Evolutionary conservation across 35 echinoderm and acorn worm species (phyloP).

Genomic region (Nesometra sesokonis): DNA sequence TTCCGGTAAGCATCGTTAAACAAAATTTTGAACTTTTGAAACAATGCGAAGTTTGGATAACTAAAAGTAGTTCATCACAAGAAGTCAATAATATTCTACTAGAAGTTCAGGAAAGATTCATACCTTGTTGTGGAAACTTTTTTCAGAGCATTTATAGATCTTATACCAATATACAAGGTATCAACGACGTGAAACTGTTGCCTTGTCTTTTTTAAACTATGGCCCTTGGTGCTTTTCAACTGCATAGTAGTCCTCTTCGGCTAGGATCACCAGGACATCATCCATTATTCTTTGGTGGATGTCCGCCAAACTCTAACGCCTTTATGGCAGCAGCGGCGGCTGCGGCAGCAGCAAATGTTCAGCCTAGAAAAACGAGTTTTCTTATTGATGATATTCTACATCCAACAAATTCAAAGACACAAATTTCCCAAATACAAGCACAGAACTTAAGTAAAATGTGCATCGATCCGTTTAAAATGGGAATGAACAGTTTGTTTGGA

Average conservation of each 20-base stretch:
- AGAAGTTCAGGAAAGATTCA: too few relatives aligned
- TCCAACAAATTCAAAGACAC: not conserved
- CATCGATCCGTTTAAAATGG: not conserved
- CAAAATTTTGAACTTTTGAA: too few relatives aligned
- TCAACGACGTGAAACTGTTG: too few relatives aligned
- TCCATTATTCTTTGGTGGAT: not conserved
- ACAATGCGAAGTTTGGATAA: too few relatives aligned
- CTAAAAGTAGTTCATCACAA: too few relatives aligned
- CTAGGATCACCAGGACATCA: not conserved
- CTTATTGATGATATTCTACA: not conserved
- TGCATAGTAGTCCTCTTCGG: not conserved
- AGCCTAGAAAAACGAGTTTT: not conserved
- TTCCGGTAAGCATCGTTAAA: not conserved
- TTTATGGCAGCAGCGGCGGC: not conserved
- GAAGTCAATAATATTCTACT: too few relatives aligned
- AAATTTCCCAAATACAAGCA: not conserved
- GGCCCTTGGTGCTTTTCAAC: not conserved
- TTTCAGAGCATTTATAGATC: too few relatives aligned
- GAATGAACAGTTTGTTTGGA: not conserved
- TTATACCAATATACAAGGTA: too few relatives aligned
- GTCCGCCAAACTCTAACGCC: not conserved
- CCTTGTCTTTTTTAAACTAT: too few relatives aligned
- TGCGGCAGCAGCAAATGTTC: not conserved
- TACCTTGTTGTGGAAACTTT: too few relatives aligned
- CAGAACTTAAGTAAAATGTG: not conserved